A percentile compares a stretch with the other conserved stretches of the same genome.
These are phyloP conservation scores for Thecocarcelia acutangulata DNA, from an alignment of 2,888 invertebrate genomes.

Conservation along the genomic window DNA sequence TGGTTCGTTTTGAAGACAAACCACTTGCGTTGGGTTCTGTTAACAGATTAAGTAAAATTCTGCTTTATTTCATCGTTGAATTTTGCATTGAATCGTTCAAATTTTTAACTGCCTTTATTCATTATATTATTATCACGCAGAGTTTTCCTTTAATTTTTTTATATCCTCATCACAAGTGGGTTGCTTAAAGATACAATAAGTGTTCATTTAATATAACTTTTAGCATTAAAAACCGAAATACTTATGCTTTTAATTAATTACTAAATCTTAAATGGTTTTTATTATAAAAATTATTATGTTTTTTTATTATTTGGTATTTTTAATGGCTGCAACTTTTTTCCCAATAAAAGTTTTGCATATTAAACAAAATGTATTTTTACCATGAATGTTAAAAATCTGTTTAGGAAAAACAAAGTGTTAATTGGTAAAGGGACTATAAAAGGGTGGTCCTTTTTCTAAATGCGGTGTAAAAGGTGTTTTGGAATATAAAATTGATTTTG, in stretches of 20 bases:
- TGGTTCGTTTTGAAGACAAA: no score
- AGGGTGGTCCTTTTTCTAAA: no score
- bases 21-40: no score
- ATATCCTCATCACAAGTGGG: no score
- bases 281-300: constrained; percentile 45
- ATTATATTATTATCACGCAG: constrained; percentile 67
- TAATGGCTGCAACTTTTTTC: constrained; percentile 61
- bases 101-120: constrained; percentile 40
- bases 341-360: background rate
- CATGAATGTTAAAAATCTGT: constrained; percentile 41
- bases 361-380: constrained; percentile 32
- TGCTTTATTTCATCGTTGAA: background rate
- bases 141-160: constrained; percentile 41
- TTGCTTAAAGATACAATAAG: no score
- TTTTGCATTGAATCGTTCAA: background rate
- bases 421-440: background rate
- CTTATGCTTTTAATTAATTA: constrained; percentile 37
- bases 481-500: constrained; percentile 1
- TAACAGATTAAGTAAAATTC: no score
- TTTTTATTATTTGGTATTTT: constrained; percentile 69
- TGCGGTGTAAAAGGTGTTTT: background rate
- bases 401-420: constrained; percentile 43
- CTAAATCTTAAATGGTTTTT: constrained; percentile 32
- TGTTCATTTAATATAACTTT: constrained; percentile 2
- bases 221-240: constrained; percentile 20